Base-by-base conservation (phyloP, 2,888 invertebrate species). In the Acanthococcus lagerstroemiae region DNA sequence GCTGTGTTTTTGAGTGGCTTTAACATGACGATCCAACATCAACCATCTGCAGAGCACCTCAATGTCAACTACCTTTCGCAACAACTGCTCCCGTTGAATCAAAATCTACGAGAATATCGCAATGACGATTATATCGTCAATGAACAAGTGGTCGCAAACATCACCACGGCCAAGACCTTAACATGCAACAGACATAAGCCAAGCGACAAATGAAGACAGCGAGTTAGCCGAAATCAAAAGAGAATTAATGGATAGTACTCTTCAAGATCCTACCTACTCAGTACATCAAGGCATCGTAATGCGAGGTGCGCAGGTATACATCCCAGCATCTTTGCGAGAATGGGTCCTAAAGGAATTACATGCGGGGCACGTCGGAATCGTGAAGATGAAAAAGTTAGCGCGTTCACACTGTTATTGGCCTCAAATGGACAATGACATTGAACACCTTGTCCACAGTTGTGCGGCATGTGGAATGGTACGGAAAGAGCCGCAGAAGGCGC, bases 1-100 rank as follows among this genome's bases (percentile, higher is more conserved):
- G 71, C 69, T 46, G 66, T 66, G 46, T 72, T 69, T 66, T 37
- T 70, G 48, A 60, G 70, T 27, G 71, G 71, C 15, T 72, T 71
- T 63, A 61, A 72, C 21, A 72, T 71, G 44, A 52, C 65, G 1
- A 71, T 71, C 19, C 52, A 67, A 55, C 52, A 67, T 17, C 63
- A 69, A 30, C 70, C 66, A 21, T 67, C 70, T 15, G n/a, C n/a
- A n/a, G n/a, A n/a, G n/a, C n/a, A n/a, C n/a, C n/a, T n/a, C n/a
- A n/a, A n/a, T n/a, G n/a, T n/a, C n/a, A n/a, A n/a, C n/a, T n/a
- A n/a, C n/a, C n/a, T n/a, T n/a, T n/a, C n/a, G n/a, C n/a, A n/a
- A 63, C 5, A 4, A 24, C 3, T 48, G 4, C n/a, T 26, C 48
- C 5, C 2, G 1, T 15, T 3, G 4, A 17, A 55, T 30, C 26